Percentiles rank a stretch among this genome's conserved stretches.
Evolutionary conservation across 2,888 invertebrate genomes (phyloP).

Genomic region (Archips crataeganus): DNA sequence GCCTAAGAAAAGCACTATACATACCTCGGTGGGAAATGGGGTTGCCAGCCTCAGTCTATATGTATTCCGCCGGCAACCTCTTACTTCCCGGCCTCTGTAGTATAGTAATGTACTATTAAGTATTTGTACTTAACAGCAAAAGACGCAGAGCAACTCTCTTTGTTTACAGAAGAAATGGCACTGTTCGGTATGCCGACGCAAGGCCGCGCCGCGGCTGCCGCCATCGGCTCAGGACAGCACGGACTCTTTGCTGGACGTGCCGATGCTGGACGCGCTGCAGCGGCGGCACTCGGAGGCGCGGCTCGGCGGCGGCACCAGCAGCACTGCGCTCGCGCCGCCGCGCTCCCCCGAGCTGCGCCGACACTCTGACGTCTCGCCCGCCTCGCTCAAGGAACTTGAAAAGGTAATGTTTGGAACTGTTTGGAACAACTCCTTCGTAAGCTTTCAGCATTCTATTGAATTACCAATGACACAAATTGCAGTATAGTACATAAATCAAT

Average conservation of each 20-base stretch:
- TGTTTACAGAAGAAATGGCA: conserved; percentile 91
- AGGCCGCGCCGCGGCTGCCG: conserved; percentile 91
- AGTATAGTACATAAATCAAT: too few species aligned
- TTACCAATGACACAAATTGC: too few species aligned
- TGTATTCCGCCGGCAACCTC: too few species aligned
- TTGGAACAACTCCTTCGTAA: too few species aligned
- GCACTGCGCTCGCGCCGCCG: conserved; percentile 91
- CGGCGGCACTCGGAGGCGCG: conserved; percentile 92
- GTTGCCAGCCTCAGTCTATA: too few species aligned
- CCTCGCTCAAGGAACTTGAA: conserved; percentile 94
- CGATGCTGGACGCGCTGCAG: conserved; percentile 91
- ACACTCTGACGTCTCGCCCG: conserved; percentile 95
- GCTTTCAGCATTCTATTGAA: too few species aligned
- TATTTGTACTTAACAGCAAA: too few species aligned
- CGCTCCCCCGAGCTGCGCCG: conserved; percentile 93
- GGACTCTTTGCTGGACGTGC: conserved; percentile 93
- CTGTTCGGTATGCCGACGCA: conserved; percentile 95
- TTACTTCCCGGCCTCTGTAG: too few species aligned
- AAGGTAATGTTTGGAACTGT: conserved; percentile 84
- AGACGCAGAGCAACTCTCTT: background rate
- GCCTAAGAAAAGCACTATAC: too few species aligned
- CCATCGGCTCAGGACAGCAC: conserved; percentile 92
- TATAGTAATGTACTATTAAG: too few species aligned
- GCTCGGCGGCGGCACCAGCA: conserved; percentile 81
- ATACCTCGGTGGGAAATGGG: too few species aligned